Conservation (phyloP, 2,797 vertebrate genomes). For the Rhinatrema bivittatum region DNA sequence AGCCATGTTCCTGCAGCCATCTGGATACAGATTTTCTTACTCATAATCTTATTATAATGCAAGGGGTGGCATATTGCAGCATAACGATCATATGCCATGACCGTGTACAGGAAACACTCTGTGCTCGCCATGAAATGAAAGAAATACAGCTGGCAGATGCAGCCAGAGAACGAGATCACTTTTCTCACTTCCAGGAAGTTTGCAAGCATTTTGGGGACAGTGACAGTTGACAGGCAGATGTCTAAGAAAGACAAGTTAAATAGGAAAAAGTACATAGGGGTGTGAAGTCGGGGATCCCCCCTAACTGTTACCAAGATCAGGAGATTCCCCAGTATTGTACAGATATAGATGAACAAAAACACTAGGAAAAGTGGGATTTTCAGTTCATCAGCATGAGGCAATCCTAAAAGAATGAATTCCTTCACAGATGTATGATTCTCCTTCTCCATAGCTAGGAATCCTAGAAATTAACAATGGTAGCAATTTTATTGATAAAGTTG, state of each 20-base stretch:
- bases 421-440: slow-evolving; percentile 12
- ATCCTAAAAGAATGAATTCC: slow-evolving; percentile 28
- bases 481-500: too few relatives aligned
- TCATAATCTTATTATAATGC: slow-evolving; percentile 25
- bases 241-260: slow-evolving; percentile 34
- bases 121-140: slow-evolving; percentile 44
- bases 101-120: slow-evolving; percentile 37
- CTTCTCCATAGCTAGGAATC: too few relatives aligned
- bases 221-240: slow-evolving; percentile 40
- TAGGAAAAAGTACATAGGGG: slow-evolving; percentile 43
- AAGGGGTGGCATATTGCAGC: slow-evolving; percentile 37
- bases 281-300: slow-evolving; percentile 16
- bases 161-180: slow-evolving; percentile 30
- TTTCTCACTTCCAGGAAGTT: slow-evolving; percentile 8
- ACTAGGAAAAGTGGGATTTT: slow-evolving; percentile 19
- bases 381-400: slow-evolving; percentile 17
- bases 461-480: too few relatives aligned
- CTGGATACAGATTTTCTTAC: slow-evolving; percentile 5
- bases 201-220: slow-evolving; percentile 32
- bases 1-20: slow-evolving; percentile 23
- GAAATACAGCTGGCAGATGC: slow-evolving; percentile 30
- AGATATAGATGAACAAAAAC: slow-evolving; percentile 26
- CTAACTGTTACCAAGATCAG: slow-evolving; percentile 25
- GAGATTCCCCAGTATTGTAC: slow-evolving; percentile 30
- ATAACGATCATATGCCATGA: slow-evolving; percentile 45